Evolutionary conservation across 2,113 vertebrate genomes (phyloP).

Genomic region (Atlantisia rogersi): DNA sequence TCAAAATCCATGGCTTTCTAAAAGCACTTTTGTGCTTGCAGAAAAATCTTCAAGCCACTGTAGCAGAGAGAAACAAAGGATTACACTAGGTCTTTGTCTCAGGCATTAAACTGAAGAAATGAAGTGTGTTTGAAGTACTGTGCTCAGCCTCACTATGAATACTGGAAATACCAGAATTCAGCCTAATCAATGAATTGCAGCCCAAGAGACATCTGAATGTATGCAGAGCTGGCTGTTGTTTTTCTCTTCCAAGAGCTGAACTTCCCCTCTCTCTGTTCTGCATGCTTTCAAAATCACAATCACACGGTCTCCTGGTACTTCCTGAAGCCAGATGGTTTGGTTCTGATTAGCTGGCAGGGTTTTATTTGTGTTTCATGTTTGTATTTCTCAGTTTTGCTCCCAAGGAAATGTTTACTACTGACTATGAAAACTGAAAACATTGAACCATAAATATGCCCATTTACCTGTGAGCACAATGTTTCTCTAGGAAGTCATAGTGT

Average conservation of each 20-base stretch:
- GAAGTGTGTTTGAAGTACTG: not conserved
- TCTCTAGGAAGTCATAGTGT: not conserved
- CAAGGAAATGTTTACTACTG: not conserved
- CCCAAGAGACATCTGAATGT: not conserved
- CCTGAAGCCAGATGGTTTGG: not conserved
- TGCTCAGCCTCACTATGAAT: not conserved
- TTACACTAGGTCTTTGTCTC: not conserved
- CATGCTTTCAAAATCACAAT: not conserved
- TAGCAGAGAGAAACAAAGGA: not conserved
- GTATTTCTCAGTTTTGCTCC: not conserved
- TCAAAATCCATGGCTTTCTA: not conserved
- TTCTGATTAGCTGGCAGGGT: not conserved
- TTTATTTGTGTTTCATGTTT: not conserved
- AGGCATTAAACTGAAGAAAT: not conserved
- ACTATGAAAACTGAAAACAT: not conserved
- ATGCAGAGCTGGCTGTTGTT: not conserved
- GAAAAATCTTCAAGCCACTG: not conserved
- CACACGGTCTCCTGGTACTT: not conserved
- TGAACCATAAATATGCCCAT: not conserved
- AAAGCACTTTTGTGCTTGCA: not conserved
- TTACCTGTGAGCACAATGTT: not conserved
- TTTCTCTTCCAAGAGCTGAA: not conserved
- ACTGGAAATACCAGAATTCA: not conserved
- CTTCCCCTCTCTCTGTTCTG: not conserved
- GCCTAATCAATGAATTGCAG: not conserved